Evolutionary conservation across 2,888 invertebrate genomes (phyloP).

Genomic region (Melanophora roralis): DNA sequence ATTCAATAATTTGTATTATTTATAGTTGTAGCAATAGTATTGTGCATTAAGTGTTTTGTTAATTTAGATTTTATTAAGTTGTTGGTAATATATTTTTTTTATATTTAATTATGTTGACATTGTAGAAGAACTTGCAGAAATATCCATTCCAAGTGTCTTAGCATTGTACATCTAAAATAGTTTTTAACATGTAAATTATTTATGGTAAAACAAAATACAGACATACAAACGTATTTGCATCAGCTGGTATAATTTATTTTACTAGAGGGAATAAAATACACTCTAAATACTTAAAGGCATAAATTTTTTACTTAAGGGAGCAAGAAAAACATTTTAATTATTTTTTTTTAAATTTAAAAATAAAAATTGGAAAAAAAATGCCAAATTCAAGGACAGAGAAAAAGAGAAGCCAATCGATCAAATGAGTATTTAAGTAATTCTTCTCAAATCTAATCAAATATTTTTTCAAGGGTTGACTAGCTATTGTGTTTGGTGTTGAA

Average conservation of each 20-base stretch:
- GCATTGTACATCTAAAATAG: slow-evolving; percentile 34
- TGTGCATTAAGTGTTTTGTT: slow-evolving; percentile 35
- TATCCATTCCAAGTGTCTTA: slow-evolving; percentile 50
- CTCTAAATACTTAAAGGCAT: slow-evolving; percentile 50
- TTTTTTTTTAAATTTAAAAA: too few relatives aligned
- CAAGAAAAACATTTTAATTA: too few relatives aligned
- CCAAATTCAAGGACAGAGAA: too few relatives aligned
- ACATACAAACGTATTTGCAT: slow-evolving; percentile 62
- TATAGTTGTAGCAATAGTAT: slow-evolving; percentile 6
- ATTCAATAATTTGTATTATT: slow-evolving; percentile 13
- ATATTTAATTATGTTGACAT: slow-evolving; percentile 5
- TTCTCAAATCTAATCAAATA: too few relatives aligned
- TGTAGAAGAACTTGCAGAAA: slow-evolving; percentile 40
- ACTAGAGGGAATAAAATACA: slow-evolving; percentile 53
- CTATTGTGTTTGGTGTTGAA: slow-evolving; percentile 34
- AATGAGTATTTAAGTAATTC: too few relatives aligned
- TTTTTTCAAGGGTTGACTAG: slow-evolving; percentile 33
- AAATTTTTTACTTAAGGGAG: too few relatives aligned
- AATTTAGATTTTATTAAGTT: background rate
- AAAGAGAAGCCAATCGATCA: too few relatives aligned
- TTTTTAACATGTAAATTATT: background rate
- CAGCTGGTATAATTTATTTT: slow-evolving; percentile 60
- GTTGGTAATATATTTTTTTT: slow-evolving; percentile 4
- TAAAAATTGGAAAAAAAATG: too few relatives aligned
- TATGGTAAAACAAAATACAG: slow-evolving; percentile 39